phyloP scores from a whole-genome alignment of 2,888 invertebrate genomes.

The Hydriomena furcata region DNA sequence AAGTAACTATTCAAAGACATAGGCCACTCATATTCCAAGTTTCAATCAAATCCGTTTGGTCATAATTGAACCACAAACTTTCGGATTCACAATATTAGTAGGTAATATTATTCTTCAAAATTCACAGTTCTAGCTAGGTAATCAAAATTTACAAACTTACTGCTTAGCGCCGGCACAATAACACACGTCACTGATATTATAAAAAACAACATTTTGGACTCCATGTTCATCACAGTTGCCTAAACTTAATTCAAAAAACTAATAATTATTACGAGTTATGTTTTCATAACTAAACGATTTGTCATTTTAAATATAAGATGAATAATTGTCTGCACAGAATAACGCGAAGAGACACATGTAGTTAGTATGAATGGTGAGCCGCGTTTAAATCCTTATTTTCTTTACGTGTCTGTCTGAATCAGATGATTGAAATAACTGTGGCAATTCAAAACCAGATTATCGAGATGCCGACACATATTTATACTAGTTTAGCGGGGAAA shows the following conservation, averaged over 20 bases:
- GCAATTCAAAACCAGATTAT: conserved; percentile 42
- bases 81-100: too few relatives aligned
- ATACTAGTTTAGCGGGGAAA: conserved; percentile 50
- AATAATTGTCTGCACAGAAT: neutral
- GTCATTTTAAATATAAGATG: neutral
- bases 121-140: too few relatives aligned
- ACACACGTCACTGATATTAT: conserved; percentile 36
- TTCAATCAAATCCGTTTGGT: too few relatives aligned
- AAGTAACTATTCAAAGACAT: too few relatives aligned
- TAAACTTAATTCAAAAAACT: neutral
- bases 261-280: too few relatives aligned
- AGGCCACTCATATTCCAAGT: too few relatives aligned
- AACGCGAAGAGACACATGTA: conserved; percentile 8
- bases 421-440: conserved; percentile 32
- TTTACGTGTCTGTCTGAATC: conserved; percentile 12
- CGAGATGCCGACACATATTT: conserved; percentile 38
- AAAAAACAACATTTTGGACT: conserved; percentile 38
- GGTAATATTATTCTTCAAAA: too few relatives aligned
- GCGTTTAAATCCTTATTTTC: conserved; percentile 14
- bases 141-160: too few relatives aligned
- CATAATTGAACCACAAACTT: too few relatives aligned
- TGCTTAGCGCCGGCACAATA: conserved; percentile 40
- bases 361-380: neutral
- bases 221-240: conserved; percentile 33
- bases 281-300: too few relatives aligned